A percentile compares a stretch with the other conserved stretches of the same genome.
Evolutionary conservation across 2,888 invertebrate species (phyloP).

Genomic region (Athrips mouffetella): DNA sequence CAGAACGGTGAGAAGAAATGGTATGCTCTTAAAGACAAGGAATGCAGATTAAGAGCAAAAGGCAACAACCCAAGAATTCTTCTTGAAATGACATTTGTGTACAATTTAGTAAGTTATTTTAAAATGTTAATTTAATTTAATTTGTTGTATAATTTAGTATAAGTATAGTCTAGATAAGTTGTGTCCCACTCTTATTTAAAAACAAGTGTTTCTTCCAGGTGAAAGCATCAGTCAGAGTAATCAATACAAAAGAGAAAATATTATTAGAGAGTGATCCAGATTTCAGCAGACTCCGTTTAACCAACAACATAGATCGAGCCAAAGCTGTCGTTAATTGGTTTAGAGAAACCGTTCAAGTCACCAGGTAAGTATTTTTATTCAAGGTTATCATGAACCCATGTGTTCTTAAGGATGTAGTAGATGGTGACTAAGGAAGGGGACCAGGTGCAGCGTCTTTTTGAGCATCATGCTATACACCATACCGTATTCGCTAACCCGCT

Average conservation of each 20-base stretch:
- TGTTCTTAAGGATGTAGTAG: no score
- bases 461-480: no score
- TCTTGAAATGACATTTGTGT: constrained; percentile 91
- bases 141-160: no score
- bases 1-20: constrained; percentile 92
- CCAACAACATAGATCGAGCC: constrained; percentile 91
- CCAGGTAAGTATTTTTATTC: constrained; percentile 90
- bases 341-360: constrained; percentile 87
- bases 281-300: constrained; percentile 94
- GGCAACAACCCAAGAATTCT: constrained; percentile 90
- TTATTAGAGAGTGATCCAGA: constrained; percentile 92
- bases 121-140: no score
- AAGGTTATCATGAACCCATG: no score
- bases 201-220: no score
- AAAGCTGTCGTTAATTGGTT: constrained; percentile 89
- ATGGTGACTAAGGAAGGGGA: no score
- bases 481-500: no score
- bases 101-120: constrained; percentile 89
- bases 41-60: constrained; percentile 89
- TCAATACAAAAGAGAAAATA: constrained; percentile 95
- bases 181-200: no score
- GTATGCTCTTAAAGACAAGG: constrained; percentile 97
- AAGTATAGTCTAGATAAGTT: no score
- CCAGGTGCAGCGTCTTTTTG: no score
- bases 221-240: constrained; percentile 88